These are phyloP conservation scores for Augochlora pura DNA, from an alignment of 1,140 invertebrate genomes.

Conservation along the genomic window DNA sequence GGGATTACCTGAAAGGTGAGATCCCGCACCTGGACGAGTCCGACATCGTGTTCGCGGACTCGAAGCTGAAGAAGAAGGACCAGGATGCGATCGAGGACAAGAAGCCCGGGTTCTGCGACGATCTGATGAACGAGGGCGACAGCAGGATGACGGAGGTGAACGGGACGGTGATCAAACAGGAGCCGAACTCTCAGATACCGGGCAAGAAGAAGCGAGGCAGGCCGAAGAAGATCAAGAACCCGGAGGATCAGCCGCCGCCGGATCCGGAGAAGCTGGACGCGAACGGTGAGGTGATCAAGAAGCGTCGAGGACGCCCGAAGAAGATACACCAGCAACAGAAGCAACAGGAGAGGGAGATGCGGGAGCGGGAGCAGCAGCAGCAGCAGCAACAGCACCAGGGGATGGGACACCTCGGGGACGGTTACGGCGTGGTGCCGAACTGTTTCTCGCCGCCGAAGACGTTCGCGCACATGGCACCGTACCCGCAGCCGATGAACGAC, in stretches of 20 bases:
- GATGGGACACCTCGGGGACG: constrained; percentile 67
- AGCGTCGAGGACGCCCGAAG: constrained; percentile 91
- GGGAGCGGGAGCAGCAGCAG: constrained; percentile 71
- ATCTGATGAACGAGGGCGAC: constrained; percentile 69
- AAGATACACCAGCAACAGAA: constrained; percentile 84
- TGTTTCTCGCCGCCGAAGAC: constrained; percentile 82
- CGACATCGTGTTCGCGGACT: constrained; percentile 94
- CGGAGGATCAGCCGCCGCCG: constrained; percentile 83
- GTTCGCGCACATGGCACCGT: constrained; percentile 77
- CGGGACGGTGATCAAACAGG: constrained; percentile 78
- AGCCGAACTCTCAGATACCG: constrained; percentile 82
- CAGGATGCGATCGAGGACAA: constrained; percentile 81
- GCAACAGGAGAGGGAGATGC: constrained; percentile 72
- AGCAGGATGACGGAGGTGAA: constrained; percentile 78
- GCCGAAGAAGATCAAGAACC: constrained; percentile 91
- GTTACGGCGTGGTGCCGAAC: constrained; percentile 76
- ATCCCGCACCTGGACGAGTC: constrained; percentile 92
- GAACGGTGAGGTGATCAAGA: constrained; percentile 86
- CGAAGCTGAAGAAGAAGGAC: constrained; percentile 85
- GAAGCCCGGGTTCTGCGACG: constrained; percentile 79
- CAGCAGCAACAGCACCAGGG: constrained; percentile 68
- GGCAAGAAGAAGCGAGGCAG: constrained; percentile 93
- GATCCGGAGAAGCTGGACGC: constrained; percentile 82
- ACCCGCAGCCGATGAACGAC: constrained; percentile 72
- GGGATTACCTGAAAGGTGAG: constrained; percentile 96